These are phyloP conservation scores for Andrena fulva DNA, from an alignment of 2,888 invertebrate species.

Conservation along the genomic window DNA sequence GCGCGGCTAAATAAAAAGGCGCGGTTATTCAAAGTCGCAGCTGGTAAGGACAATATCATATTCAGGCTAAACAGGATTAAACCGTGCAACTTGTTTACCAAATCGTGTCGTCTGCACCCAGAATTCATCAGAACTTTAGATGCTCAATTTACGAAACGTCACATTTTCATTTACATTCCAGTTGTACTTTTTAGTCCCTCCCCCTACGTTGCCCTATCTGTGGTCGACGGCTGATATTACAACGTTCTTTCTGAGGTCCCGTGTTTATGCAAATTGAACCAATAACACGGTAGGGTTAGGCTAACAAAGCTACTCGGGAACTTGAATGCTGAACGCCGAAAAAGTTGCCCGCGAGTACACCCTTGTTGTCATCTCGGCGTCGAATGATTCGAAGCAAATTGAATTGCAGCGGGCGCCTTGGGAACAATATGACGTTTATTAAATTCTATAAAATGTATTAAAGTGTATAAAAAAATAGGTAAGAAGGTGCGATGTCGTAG, in stretches of 20 bases:
- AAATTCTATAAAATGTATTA: not conserved
- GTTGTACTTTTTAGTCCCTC: not conserved
- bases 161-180: conserved; percentile 45
- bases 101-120: conserved; percentile 33
- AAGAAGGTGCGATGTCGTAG: too few species aligned
- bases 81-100: conserved; percentile 25
- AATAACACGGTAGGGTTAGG: not conserved
- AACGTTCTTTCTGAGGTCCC: conserved; percentile 15
- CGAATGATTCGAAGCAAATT: conserved; percentile 5
- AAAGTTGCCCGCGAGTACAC: not conserved
- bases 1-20: not conserved
- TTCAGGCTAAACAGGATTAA: conserved; percentile 19
- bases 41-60: not conserved
- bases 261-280: conserved; percentile 42
- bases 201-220: not conserved
- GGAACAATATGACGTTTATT: not conserved
- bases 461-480: not conserved
- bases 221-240: not conserved
- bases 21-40: conserved; percentile 17
- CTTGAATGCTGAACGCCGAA: conserved; percentile 10
- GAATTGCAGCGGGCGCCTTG: not conserved
- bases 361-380: not conserved
- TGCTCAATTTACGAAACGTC: conserved; percentile 43
- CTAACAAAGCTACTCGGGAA: conserved; percentile 29
- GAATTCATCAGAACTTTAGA: conserved; percentile 53